phyloP scores from a whole-genome alignment of 2,797 vertebrate species.

The Sebastes minor region DNA sequence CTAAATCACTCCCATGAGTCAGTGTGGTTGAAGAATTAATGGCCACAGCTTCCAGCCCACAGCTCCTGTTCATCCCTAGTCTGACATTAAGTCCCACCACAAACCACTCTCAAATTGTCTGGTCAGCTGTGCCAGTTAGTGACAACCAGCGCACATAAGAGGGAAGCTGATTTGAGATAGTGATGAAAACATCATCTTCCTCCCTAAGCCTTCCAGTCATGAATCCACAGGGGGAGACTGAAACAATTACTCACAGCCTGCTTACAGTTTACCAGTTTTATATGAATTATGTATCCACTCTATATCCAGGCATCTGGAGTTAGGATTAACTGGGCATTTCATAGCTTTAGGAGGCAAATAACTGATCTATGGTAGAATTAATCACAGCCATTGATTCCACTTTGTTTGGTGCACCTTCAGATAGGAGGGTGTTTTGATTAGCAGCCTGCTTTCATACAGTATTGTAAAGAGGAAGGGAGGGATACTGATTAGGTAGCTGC shows the following conservation, averaged over 20 bases:
- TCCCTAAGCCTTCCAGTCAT: background rate
- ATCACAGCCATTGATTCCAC: background rate
- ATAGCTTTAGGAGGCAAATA: background rate
- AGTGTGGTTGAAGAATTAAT: slow-evolving; percentile 1
- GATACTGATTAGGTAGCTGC: background rate
- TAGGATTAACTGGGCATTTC: background rate
- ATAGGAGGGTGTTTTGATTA: background rate
- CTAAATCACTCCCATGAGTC: slow-evolving; percentile 17
- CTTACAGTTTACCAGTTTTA: background rate
- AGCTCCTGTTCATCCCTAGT: background rate
- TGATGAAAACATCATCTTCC: background rate
- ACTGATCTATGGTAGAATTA: background rate
- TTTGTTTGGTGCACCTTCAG: background rate
- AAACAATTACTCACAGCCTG: background rate
- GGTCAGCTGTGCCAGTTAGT: background rate
- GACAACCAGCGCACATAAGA: background rate
- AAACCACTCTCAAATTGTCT: slow-evolving; percentile 18
- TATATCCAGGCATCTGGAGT: background rate
- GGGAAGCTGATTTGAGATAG: background rate
- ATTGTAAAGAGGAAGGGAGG: background rate
- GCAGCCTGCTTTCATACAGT: no score
- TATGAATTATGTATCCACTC: background rate
- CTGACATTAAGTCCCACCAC: slow-evolving; percentile 4
- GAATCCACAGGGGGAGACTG: background rate
- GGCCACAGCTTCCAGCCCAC: background rate